phyloP scores from a whole-genome alignment of 1,140 invertebrate species.

The Musca domestica region DNA sequence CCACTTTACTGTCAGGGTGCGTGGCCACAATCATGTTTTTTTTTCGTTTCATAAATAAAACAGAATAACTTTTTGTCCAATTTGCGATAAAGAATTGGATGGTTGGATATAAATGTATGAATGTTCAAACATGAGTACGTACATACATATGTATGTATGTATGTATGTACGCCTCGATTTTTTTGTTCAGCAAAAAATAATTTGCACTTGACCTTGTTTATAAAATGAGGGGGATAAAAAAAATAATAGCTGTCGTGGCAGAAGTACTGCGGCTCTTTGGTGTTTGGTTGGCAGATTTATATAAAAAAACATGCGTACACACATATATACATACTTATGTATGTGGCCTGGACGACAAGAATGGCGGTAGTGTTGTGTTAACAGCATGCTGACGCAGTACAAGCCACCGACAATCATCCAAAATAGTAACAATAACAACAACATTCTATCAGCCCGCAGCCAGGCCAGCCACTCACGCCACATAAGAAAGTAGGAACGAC shows the following conservation, averaged over 20 bases:
- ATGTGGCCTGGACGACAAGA: too few relatives aligned
- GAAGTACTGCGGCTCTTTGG: too few relatives aligned
- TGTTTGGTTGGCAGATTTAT: not conserved
- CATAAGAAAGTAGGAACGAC: too few relatives aligned
- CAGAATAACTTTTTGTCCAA: too few relatives aligned
- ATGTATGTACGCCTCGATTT: not conserved
- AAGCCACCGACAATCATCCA: too few relatives aligned
- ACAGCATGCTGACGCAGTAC: too few relatives aligned
- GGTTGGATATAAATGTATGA: not conserved
- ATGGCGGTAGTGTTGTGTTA: too few relatives aligned
- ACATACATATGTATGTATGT: conserved; percentile 10
- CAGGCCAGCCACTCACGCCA: too few relatives aligned
- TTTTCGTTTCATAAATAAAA: not conserved
- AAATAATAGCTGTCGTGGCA: not conserved
- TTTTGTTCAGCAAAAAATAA: conserved; percentile 10
- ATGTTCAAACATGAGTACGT: not conserved
- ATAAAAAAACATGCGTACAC: not conserved
- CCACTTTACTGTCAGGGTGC: not conserved
- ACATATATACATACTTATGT: not conserved
- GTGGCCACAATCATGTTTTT: conserved; percentile 2
- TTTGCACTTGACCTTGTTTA: conserved; percentile 21
- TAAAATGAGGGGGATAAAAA: not conserved
- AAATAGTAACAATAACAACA: too few relatives aligned
- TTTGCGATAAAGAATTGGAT: too few relatives aligned
- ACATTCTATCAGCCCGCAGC: too few relatives aligned